These are phyloP conservation scores for Protosalanx chinensis DNA, from an alignment of 2,797 vertebrate genomes.

Conservation along the genomic window DNA sequence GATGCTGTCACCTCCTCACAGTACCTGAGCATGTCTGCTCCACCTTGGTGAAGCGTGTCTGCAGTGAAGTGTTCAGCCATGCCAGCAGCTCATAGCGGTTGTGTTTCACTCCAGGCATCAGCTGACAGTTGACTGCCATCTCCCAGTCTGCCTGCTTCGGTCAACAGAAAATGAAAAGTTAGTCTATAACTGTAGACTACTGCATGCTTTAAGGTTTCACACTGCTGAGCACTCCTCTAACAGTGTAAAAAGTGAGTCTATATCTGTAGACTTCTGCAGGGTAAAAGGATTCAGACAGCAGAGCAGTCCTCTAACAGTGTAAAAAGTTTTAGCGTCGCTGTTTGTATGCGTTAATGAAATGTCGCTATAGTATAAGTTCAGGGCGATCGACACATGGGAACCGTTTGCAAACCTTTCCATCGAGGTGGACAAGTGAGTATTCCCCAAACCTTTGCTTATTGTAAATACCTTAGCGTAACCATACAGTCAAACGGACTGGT, in stretches of 20 bases:
- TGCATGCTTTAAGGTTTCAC: too few relatives aligned
- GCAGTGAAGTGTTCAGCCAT: conserved; percentile 61
- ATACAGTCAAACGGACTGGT: too few relatives aligned
- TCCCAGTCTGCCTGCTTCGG: conserved; percentile 25
- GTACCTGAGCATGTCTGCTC: conserved; percentile 51
- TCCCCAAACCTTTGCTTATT: too few relatives aligned
- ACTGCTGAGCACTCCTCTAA: not conserved
- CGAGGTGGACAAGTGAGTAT: too few relatives aligned
- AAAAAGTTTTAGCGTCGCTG: not conserved
- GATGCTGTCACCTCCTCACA: too few relatives aligned
- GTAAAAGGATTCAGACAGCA: too few relatives aligned
- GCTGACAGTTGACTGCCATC: conserved; percentile 47
- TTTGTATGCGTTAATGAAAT: not conserved
- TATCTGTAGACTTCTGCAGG: too few relatives aligned
- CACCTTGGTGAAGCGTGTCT: conserved; percentile 50
- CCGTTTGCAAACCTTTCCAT: too few relatives aligned
- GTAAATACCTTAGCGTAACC: too few relatives aligned
- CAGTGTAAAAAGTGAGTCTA: not conserved
- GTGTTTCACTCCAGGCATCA: not conserved
- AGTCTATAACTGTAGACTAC: not conserved
- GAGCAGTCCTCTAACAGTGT: not conserved
- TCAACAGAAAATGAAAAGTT: conserved; percentile 4
- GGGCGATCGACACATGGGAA: too few relatives aligned
- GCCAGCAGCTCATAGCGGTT: conserved; percentile 47
- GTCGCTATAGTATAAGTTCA: too few relatives aligned